Evolutionary conservation across 2,113 vertebrate species (phyloP).

Genomic region (Campylomormyrus numenius): DNA sequence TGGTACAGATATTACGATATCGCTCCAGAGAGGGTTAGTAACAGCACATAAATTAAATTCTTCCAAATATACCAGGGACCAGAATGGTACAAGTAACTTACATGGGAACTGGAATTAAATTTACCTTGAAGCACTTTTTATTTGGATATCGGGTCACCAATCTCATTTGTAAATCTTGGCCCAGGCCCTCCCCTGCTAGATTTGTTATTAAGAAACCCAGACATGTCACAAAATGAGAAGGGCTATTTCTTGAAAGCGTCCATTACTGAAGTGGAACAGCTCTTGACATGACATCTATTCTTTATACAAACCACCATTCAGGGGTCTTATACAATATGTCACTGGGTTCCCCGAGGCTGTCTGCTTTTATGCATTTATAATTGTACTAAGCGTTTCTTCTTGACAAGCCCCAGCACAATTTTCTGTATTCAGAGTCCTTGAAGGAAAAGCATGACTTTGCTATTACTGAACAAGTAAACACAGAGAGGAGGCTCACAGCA

Average conservation of each 20-base stretch:
- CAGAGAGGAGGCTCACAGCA: neutral
- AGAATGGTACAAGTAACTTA: neutral
- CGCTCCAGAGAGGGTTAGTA: neutral
- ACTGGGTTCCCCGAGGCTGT: neutral
- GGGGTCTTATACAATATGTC: neutral
- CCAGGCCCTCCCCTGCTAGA: neutral
- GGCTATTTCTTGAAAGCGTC: neutral
- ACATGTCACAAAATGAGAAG: neutral
- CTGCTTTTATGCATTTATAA: neutral
- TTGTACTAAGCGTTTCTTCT: neutral
- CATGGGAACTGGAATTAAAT: neutral
- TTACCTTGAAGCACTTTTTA: neutral
- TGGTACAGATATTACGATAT: neutral
- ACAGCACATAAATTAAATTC: neutral
- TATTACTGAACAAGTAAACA: neutral
- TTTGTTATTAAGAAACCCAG: neutral
- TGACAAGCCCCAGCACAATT: neutral
- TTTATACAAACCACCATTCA: neutral
- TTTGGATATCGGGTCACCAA: neutral
- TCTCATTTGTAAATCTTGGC: neutral
- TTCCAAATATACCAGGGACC: neutral
- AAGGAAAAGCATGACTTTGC: neutral
- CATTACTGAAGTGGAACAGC: neutral
- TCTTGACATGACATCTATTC: neutral
- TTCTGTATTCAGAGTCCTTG: neutral